A percentile compares a stretch with the other conserved stretches of the same genome.
These are phyloP conservation scores for Parnassius glacialis DNA, from an alignment of 2,888 invertebrate genomes.

Conservation along the genomic window DNA sequence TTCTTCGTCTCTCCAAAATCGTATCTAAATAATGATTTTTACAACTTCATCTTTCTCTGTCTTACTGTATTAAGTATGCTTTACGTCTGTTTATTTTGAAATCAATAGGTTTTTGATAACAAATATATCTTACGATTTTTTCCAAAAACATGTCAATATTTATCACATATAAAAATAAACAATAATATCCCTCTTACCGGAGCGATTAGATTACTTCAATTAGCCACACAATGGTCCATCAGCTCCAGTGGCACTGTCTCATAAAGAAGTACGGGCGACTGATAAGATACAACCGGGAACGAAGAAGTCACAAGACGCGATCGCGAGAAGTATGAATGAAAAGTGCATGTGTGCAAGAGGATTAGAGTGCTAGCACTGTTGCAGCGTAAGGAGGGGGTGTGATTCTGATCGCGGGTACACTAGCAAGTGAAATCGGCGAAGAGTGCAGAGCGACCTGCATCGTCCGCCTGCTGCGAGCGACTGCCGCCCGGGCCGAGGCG, in stretches of 20 bases:
- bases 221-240: constrained; percentile 19
- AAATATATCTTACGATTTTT: background rate
- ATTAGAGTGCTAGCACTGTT: constrained; percentile 35
- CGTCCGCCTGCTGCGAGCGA: constrained; percentile 73
- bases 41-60: constrained; percentile 1
- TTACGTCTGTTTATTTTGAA: constrained; percentile 1
- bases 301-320: constrained; percentile 34
- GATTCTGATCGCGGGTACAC: constrained; percentile 61
- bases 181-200: constrained; percentile 24
- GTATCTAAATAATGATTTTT: constrained; percentile 34
- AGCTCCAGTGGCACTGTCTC: constrained; percentile 27
- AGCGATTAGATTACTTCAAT: constrained; percentile 19
- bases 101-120: constrained; percentile 2
- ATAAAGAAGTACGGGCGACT: constrained; percentile 21
- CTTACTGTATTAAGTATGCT: background rate
- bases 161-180: background rate
- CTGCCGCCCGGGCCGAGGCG: constrained; percentile 74
- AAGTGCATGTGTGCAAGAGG: constrained; percentile 54
- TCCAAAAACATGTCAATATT: background rate
- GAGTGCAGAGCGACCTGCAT: constrained; percentile 64
- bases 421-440: constrained; percentile 33
- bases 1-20: constrained; percentile 32
- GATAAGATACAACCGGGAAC: constrained; percentile 19
- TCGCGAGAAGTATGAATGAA: constrained; percentile 56
- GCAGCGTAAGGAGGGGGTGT: constrained; percentile 42